A percentile compares a stretch with the other conserved stretches of the same genome.
phyloP scores from a whole-genome alignment of 2,113 vertebrate genomes.

The Planiliza haematocheilus region DNA sequence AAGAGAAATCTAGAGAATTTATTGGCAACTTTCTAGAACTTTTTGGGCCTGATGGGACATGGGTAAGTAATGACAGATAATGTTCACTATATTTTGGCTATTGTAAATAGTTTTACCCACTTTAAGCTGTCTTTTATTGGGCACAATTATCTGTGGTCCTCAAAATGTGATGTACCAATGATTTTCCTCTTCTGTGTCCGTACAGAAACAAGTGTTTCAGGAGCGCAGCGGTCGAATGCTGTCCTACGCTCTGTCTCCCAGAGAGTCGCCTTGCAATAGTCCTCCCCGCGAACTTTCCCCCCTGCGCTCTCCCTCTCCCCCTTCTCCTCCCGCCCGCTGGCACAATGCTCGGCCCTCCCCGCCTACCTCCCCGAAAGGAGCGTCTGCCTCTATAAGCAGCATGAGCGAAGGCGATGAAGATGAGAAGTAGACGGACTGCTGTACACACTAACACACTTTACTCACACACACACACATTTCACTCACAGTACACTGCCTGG shows the following conservation, averaged over 20 bases:
- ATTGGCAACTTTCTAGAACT: slow-evolving; percentile 98
- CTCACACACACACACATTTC: slow-evolving; percentile 8
- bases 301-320: slow-evolving; percentile 90
- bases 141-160: too few species aligned
- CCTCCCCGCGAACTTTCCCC: slow-evolving; percentile 92
- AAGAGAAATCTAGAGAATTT: slow-evolving; percentile 98
- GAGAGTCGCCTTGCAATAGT: slow-evolving; percentile 91
- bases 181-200: not conserved
- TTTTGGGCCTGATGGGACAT: slow-evolving; percentile 97
- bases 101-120: too few species aligned
- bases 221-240: slow-evolving; percentile 93
- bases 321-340: slow-evolving; percentile 85
- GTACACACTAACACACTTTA: not conserved
- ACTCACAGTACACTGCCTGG: slow-evolving; percentile 47
- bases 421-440: slow-evolving; percentile 86
- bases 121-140: not conserved
- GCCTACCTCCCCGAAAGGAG: slow-evolving; percentile 90
- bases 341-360: slow-evolving; percentile 85
- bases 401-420: slow-evolving; percentile 96
- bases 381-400: slow-evolving; percentile 93
- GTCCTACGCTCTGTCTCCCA: slow-evolving; percentile 93
- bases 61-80: slow-evolving; percentile 83
- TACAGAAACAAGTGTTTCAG: slow-evolving; percentile 98
- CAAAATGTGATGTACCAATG: not conserved
- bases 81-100: too few species aligned